A percentile compares a stretch with the other conserved stretches of the same genome.
These are phyloP conservation scores for Gryllus bimaculatus DNA, from an alignment of 1,140 invertebrate species.

Conservation along the genomic window DNA sequence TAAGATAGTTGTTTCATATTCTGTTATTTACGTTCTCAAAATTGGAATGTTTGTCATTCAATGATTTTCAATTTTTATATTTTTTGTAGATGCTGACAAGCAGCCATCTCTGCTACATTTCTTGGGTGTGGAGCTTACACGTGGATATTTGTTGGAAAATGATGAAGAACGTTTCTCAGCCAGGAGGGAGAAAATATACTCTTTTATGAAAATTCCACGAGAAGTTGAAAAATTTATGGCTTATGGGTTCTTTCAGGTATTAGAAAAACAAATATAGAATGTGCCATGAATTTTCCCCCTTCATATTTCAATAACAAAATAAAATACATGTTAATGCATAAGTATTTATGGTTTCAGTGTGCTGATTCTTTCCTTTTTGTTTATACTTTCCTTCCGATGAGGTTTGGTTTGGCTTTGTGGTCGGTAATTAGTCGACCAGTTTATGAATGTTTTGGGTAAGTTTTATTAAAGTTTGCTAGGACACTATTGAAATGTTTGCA, in stretches of 20 bases:
- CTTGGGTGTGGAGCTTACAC: slow-evolving; percentile 76
- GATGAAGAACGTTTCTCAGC: slow-evolving; percentile 90
- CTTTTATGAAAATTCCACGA: slow-evolving; percentile 90
- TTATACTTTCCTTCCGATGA: slow-evolving; percentile 92
- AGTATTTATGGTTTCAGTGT: slow-evolving; percentile 49
- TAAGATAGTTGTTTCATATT: neutral
- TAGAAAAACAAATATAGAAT: slow-evolving; percentile 2
- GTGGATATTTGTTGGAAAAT: slow-evolving; percentile 84
- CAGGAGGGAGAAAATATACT: slow-evolving; percentile 90
- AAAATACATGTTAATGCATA: neutral
- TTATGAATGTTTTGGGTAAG: slow-evolving; percentile 59
- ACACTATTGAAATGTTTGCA: neutral
- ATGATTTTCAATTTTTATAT: neutral
- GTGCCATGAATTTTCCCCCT: neutral
- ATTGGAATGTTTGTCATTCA: neutral
- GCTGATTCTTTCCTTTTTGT: slow-evolving; percentile 97
- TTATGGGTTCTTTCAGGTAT: slow-evolving; percentile 85
- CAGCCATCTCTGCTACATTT: slow-evolving; percentile 57
- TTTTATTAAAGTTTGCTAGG: neutral
- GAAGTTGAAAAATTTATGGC: slow-evolving; percentile 90
- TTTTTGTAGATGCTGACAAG: neutral
- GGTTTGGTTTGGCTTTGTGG: slow-evolving; percentile 81
- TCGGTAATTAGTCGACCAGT: slow-evolving; percentile 62
- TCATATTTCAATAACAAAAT: no score
- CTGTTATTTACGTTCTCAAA: neutral